Evolutionary conservation across 2,797 vertebrate species (phyloP).

Genomic region (Danio aesculapii): DNA sequence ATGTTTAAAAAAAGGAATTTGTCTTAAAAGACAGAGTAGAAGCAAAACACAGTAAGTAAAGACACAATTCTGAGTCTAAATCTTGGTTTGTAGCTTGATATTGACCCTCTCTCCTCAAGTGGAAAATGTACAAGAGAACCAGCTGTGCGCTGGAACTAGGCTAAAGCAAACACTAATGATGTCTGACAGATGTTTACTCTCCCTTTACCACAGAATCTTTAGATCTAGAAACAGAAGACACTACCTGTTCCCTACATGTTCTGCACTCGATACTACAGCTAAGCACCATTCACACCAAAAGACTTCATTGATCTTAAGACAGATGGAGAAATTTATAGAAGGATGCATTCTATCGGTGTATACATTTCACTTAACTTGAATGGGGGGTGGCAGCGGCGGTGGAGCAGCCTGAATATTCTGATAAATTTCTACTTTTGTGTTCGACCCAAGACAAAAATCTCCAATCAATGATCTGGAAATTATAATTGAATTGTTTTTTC

Average conservation of each 20-base stretch:
- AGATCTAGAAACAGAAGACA: slow-evolving; percentile 47
- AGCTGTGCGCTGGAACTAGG: slow-evolving; percentile 55
- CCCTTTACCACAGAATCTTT: slow-evolving; percentile 59
- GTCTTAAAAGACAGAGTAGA: no score
- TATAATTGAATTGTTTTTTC: no score
- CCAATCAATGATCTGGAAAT: no score
- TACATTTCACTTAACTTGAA: no score
- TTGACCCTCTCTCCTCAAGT: slow-evolving; percentile 66
- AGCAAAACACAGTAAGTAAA: slow-evolving; percentile 26
- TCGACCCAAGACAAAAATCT: neutral
- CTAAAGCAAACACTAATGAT: slow-evolving; percentile 59
- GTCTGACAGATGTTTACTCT: slow-evolving; percentile 65
- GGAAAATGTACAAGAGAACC: slow-evolving; percentile 68
- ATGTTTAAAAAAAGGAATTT: no score
- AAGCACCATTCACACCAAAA: neutral
- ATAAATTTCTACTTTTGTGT: neutral
- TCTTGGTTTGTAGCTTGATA: slow-evolving; percentile 55
- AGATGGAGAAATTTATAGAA: neutral
- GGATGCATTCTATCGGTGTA: no score
- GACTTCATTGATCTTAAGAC: neutral
- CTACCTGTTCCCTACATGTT: neutral
- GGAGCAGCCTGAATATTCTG: neutral
- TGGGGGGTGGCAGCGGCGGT: no score
- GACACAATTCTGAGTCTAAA: slow-evolving; percentile 43
- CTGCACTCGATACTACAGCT: neutral